phyloP scores from a whole-genome alignment of 2,113 vertebrate genomes.

The Pampusana beccarii region DNA sequence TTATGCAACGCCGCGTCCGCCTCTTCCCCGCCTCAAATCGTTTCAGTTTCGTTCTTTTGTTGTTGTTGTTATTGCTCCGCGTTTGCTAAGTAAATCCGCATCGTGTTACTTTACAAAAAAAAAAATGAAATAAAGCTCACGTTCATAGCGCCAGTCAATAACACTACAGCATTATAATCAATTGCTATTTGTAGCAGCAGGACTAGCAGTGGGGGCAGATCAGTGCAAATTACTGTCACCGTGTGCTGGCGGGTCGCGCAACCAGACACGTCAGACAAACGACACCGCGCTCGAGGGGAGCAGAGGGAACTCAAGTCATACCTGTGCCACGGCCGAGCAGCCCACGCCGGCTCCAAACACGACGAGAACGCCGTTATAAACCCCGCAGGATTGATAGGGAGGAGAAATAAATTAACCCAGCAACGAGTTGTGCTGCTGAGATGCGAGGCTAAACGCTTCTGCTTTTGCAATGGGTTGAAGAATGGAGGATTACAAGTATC shows the following conservation, averaged over 20 bases:
- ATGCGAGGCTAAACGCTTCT: slow-evolving; percentile 39
- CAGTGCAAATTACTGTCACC: slow-evolving; percentile 94
- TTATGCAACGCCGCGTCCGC: slow-evolving; percentile 10
- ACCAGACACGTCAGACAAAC: slow-evolving; percentile 83
- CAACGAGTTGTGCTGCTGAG: not conserved
- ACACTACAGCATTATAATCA: slow-evolving; percentile 91
- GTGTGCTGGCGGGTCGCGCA: slow-evolving; percentile 80
- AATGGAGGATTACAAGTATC: slow-evolving; percentile 53
- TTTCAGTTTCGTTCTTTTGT: not conserved
- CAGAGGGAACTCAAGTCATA: slow-evolving; percentile 78
- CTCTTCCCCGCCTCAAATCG: not conserved
- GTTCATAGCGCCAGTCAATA: slow-evolving; percentile 87
- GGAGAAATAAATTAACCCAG: slow-evolving; percentile 65
- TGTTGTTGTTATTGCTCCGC: not conserved
- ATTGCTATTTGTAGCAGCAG: slow-evolving; percentile 94
- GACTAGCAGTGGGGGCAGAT: slow-evolving; percentile 90
- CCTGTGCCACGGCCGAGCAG: slow-evolving; percentile 71
- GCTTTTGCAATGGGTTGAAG: slow-evolving; percentile 23
- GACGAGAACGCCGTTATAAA: not conserved
- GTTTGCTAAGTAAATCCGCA: slow-evolving; percentile 65
- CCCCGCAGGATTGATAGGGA: not conserved
- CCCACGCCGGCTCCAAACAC: not conserved
- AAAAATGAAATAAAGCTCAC: slow-evolving; percentile 77
- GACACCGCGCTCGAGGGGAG: slow-evolving; percentile 74
- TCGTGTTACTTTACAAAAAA: slow-evolving; percentile 75